Conservation (phyloP, 2,113 vertebrate species). For the Lamprotornis superbus region DNA sequence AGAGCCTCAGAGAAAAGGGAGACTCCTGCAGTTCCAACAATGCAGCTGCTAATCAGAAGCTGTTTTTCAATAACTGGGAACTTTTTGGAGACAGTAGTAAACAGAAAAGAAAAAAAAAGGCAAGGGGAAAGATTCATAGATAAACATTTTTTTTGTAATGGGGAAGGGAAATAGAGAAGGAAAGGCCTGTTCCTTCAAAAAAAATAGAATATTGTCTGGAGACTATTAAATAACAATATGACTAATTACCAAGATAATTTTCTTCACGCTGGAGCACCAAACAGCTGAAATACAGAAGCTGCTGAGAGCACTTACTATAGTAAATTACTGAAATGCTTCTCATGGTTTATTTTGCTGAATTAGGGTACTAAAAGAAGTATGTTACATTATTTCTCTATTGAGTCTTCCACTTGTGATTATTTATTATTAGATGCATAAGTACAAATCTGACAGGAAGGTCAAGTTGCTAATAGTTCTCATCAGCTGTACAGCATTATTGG, state of each 20-base stretch:
- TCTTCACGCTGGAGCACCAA: constrained; percentile 19
- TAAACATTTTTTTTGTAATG: background rate
- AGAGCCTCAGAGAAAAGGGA: background rate
- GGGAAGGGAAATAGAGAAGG: background rate
- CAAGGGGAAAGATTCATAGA: background rate
- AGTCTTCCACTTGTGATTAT: constrained; percentile 6
- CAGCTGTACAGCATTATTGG: background rate
- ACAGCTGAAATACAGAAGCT: constrained; percentile 44
- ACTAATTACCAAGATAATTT: constrained; percentile 53
- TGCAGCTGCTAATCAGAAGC: background rate
- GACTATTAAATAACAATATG: constrained; percentile 53
- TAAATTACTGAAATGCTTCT: constrained; percentile 32
- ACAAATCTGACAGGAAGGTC: constrained; percentile 23
- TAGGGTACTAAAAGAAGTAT: background rate
- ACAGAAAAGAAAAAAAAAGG: background rate
- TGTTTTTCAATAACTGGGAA: background rate
- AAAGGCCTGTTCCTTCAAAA: background rate
- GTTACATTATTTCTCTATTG: constrained; percentile 31
- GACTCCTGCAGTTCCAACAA: background rate
- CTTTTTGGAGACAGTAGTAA: background rate
- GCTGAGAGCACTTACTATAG: constrained; percentile 25
- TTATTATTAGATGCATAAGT: constrained; percentile 47
- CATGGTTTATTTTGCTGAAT: constrained; percentile 33
- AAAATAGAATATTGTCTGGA: constrained; percentile 31
- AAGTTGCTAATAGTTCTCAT: background rate